Base-by-base conservation (phyloP, 2,888 invertebrate species). In the Xanthia togata region DNA sequence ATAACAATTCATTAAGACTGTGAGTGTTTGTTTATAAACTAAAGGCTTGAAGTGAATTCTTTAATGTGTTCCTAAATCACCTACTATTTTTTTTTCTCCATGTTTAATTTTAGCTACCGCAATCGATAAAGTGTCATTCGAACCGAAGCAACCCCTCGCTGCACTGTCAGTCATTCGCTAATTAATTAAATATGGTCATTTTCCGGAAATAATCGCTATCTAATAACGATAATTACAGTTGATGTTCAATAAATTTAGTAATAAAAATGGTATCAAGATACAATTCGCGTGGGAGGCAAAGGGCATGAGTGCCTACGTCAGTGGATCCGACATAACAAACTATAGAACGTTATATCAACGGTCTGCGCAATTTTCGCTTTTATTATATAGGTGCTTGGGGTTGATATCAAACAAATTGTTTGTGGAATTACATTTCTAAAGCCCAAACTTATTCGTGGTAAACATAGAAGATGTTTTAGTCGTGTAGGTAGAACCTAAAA, bases 231-330 rank as follows among this genome's bases (percentile, higher is more conserved):
- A 65, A 74, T 86, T 83, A 69, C 77, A 75, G 73, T 78, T 74
- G 64, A 83, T 69, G 72, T 78, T 78, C 68, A 78, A 82, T 87
- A 85, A 82, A 85, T 85, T 82, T 38, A 74, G 84, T 79, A 84
- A 85, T 85, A 84, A 89, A 88, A 89, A 82, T 83, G 89, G 83
- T 84, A 89, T 83, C 84, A 86, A 88, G 79, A 74, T 80, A 78
- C 77, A 70, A 84, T 87, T 86, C 83, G 95, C 94, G 95, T 95
- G 94, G 94, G 95, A 89, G 88, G 91, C 84, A 94, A 94, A 95
- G 95, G 95, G 95, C 93, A 94, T 85, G 90, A 90, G 85, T 90
- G 90, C 91, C 95, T 94, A 95, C 96, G 96, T 96, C 96, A 96
- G 90, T 91, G 87, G 87, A 86, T 82, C 78, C 88, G 73, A 92